A percentile compares a stretch with the other conserved stretches of the same genome.
These are phyloP conservation scores for Butorides virescens DNA, from an alignment of 2,113 vertebrate genomes.

Conservation along the genomic window DNA sequence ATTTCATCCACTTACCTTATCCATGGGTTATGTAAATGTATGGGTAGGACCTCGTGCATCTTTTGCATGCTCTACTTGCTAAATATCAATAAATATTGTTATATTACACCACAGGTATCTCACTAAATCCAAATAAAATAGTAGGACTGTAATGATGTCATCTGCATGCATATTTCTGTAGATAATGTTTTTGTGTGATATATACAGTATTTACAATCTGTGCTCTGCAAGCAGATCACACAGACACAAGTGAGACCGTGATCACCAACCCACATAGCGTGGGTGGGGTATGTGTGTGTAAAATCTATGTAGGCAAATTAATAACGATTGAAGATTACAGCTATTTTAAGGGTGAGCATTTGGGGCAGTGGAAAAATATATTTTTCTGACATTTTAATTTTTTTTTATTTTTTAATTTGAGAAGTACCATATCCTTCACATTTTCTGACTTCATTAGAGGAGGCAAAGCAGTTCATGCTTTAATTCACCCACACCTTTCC, in stretches of 20 bases:
- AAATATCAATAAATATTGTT: neutral
- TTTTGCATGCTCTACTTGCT: neutral
- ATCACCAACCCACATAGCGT: neutral
- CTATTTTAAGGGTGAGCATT: neutral
- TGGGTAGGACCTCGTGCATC: neutral
- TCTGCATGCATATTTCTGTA: neutral
- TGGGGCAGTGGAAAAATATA: neutral
- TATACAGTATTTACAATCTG: neutral
- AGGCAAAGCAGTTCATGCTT: neutral
- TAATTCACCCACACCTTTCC: neutral
- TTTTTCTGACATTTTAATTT: neutral
- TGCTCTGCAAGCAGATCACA: neutral
- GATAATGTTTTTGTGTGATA: neutral
- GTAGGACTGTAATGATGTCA: neutral
- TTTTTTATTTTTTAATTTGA: neutral
- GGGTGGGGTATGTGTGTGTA: neutral
- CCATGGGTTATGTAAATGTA: neutral
- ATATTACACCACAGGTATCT: neutral
- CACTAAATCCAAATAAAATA: neutral
- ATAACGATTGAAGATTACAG: neutral
- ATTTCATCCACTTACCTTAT: neutral
- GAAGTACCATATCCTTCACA: neutral
- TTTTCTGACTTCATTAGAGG: neutral
- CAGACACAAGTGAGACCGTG: neutral
- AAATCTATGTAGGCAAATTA: neutral